A percentile compares a stretch with the other conserved stretches of the same genome.
Evolutionary conservation across 2,797 vertebrate genomes (phyloP).

Genomic region (Pseudochaenichthys georgianus): DNA sequence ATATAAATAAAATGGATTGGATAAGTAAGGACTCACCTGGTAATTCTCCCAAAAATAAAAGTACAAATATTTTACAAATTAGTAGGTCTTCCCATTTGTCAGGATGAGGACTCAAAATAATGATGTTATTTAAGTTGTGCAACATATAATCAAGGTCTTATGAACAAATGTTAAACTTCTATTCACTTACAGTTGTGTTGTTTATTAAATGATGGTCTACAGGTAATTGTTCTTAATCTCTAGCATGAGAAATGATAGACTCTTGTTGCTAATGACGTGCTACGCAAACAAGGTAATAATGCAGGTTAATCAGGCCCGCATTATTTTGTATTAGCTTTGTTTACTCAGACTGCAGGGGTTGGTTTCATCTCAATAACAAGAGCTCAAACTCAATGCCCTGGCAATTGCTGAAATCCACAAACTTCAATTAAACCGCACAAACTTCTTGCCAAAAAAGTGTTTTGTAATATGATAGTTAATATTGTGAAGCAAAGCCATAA

Average conservation of each 20-base stretch:
- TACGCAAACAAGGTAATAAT: conserved; percentile 75
- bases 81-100: background rate
- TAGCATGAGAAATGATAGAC: conserved; percentile 66
- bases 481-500: conserved; percentile 19
- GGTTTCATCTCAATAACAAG: conserved; percentile 78
- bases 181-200: conserved; percentile 27
- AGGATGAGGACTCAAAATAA: background rate
- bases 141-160: background rate
- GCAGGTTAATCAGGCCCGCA: conserved; percentile 72
- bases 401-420: conserved; percentile 57
- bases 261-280: conserved; percentile 71
- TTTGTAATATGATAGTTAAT: conserved; percentile 41
- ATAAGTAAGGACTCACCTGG: too few relatives aligned
- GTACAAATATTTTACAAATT: too few relatives aligned
- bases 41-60: too few relatives aligned
- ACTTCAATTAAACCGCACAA: conserved; percentile 40
- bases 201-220: conserved; percentile 50
- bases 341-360: conserved; percentile 73
- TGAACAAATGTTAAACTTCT: conserved; percentile 7
- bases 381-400: conserved; percentile 66
- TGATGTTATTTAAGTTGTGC: background rate
- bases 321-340: conserved; percentile 77
- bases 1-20: too few relatives aligned
- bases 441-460: conserved; percentile 40
- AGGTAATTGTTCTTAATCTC: conserved; percentile 50